Evolutionary conservation across 2,113 vertebrate species (phyloP).

Genomic region (Otis tarda): DNA sequence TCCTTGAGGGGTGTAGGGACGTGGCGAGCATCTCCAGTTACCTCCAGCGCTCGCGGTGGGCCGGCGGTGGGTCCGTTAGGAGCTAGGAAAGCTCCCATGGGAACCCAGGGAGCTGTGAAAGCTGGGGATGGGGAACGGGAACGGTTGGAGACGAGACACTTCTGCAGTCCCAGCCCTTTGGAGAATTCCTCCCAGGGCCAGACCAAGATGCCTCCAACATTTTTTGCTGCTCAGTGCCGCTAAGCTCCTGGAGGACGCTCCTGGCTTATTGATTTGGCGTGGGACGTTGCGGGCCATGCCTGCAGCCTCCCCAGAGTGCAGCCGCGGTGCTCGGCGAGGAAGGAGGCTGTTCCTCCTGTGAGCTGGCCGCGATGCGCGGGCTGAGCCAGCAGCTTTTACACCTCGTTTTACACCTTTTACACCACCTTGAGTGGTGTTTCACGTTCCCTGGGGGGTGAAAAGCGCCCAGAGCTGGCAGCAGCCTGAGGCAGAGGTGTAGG

Average conservation of each 20-base stretch:
- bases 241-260: not conserved
- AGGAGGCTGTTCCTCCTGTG: not conserved
- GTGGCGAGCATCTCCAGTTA: not conserved
- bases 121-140: not conserved
- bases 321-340: accelerated
- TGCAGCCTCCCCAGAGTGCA: not conserved
- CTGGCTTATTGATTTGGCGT: not conserved
- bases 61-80: accelerated
- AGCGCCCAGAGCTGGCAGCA: not conserved
- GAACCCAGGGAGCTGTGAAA: not conserved
- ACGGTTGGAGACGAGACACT: not conserved
- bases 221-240: not conserved
- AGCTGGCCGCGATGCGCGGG: accelerated
- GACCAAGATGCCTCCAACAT: not conserved
- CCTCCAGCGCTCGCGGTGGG: not conserved
- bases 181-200: not conserved
- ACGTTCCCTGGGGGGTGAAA: not conserved
- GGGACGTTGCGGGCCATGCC: accelerated
- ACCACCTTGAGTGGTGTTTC: not conserved
- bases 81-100: not conserved
- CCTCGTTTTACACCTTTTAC: too few species aligned
- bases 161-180: not conserved
- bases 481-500: not conserved
- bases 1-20: too few species aligned
- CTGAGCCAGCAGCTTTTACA: not conserved